These are phyloP conservation scores for Salvelinus namaycush DNA, from an alignment of 2,113 vertebrate genomes.

Conservation along the genomic window DNA sequence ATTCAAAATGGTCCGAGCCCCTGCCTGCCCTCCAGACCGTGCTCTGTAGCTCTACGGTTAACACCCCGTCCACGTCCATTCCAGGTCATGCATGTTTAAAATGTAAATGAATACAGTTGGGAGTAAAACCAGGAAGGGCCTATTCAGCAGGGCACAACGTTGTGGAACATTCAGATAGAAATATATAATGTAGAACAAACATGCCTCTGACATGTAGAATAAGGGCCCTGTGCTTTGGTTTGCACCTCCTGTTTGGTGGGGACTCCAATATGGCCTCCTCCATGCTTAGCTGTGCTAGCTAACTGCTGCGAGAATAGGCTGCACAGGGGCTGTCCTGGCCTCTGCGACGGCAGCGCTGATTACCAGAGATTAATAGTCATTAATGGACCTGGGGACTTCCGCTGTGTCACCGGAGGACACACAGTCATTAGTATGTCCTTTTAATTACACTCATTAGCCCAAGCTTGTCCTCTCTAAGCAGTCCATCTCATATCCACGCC, in stretches of 20 bases:
- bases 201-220: background rate
- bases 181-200: too few relatives aligned
- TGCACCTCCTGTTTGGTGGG: constrained; percentile 50
- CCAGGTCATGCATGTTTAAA: constrained; percentile 24
- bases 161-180: too few relatives aligned
- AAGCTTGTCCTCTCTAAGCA: constrained; percentile 67
- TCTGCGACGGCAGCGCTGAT: constrained; percentile 50
- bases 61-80: constrained; percentile 21
- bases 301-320: constrained; percentile 54
- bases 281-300: constrained; percentile 45
- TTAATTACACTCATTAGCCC: constrained; percentile 69
- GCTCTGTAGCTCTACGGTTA: background rate
- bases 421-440: constrained; percentile 61
- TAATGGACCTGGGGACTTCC: constrained; percentile 58
- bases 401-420: constrained; percentile 49
- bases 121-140: background rate
- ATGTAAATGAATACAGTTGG: constrained; percentile 29
- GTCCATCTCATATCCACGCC: constrained; percentile 40
- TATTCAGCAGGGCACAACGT: too few relatives aligned
- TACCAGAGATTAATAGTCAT: constrained; percentile 66
- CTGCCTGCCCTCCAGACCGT: constrained; percentile 21
- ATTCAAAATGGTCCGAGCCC: constrained; percentile 5
- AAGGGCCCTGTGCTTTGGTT: background rate
- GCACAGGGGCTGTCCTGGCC: constrained; percentile 21
- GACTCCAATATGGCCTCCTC: constrained; percentile 38